Evolutionary conservation across 2,113 vertebrate genomes (phyloP).

Genomic region (Callipepla squamata): DNA sequence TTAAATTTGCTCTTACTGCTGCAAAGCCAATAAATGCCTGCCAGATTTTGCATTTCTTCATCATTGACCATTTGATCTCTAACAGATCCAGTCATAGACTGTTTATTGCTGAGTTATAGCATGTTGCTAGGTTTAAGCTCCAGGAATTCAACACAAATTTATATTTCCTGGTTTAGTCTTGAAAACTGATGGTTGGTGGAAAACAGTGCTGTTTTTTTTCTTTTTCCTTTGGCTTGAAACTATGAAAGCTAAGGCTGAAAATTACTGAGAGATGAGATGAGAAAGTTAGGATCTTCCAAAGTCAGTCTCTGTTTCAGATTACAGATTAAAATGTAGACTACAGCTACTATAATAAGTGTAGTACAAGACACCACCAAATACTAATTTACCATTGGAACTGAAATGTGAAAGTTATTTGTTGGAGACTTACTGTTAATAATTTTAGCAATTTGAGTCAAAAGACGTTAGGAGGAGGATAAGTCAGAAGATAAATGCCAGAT

Average conservation of each 20-base stretch:
- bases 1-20: neutral
- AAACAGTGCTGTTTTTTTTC: neutral
- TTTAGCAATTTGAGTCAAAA: constrained; percentile 22
- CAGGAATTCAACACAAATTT: neutral
- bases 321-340: neutral
- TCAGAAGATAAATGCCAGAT: constrained; percentile 3
- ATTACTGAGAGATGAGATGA: neutral
- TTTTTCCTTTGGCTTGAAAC: neutral
- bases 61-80: neutral
- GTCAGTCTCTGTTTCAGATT: neutral
- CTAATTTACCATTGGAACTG: neutral
- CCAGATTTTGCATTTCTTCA: neutral
- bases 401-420: neutral
- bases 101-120: neutral
- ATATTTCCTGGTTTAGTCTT: neutral
- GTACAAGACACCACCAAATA: neutral
- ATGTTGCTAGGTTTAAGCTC: neutral
- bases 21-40: neutral
- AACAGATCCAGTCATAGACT: neutral
- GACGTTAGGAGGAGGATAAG: neutral
- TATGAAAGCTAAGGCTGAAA: neutral
- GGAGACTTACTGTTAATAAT: constrained; percentile 5
- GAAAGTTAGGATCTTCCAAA: neutral
- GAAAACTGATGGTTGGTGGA: neutral
- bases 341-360: neutral